Conservation (phyloP, 2,113 vertebrate genomes). For the Vicugna pacos region DNA sequence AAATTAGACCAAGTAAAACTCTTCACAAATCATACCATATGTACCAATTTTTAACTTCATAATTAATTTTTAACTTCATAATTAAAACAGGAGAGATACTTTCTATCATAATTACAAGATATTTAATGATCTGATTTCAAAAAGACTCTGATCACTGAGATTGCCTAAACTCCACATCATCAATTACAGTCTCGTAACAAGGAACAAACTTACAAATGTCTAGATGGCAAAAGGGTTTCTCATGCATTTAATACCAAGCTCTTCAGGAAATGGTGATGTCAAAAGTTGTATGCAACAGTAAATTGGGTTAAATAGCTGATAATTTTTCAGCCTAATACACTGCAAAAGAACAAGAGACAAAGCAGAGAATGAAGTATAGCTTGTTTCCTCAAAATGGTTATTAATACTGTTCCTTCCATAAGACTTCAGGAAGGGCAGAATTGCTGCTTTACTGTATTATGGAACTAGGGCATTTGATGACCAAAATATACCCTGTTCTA, state of each 20-base stretch:
- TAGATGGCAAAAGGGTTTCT: conserved; percentile 46
- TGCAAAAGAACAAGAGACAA: not conserved
- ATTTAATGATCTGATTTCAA: conserved; percentile 24
- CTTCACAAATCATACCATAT: conserved; percentile 30
- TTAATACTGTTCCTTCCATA: not conserved
- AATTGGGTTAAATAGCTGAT: not conserved
- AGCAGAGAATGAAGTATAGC: conserved; percentile 58
- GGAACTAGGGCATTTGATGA: not conserved
- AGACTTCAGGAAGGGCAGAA: not conserved
- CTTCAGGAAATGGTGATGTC: conserved; percentile 49
- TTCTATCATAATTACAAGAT: not conserved
- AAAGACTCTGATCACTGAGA: not conserved
- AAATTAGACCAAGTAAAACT: conserved; percentile 47
- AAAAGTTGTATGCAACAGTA: conserved; percentile 33
- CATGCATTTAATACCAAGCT: conserved; percentile 48
- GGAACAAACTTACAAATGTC: conserved; percentile 15
- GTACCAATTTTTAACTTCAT: conserved; percentile 14
- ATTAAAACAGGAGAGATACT: conserved; percentile 37
- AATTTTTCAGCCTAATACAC: conserved; percentile 5
- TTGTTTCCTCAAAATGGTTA: not conserved
- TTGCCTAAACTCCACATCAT: not conserved
- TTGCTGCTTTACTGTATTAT: not conserved
- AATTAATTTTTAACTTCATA: conserved; percentile 47
- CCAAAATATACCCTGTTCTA: not conserved
- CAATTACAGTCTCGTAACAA: not conserved